Evolutionary conservation across 1,140 invertebrate species (phyloP).

Genomic region (Tigriopus japonicus): DNA sequence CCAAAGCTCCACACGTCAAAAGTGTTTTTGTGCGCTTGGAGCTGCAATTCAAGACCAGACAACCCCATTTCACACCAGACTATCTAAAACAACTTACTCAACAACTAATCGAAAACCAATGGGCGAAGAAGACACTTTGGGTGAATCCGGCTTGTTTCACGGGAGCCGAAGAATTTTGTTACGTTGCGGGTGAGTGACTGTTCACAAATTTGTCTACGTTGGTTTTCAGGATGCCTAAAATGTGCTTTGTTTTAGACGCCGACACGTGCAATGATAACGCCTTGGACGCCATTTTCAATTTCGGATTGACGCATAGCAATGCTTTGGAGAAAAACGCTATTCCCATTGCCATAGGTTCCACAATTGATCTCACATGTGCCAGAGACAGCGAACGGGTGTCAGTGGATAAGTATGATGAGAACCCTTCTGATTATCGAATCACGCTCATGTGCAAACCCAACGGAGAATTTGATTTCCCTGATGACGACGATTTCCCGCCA

Average conservation of each 20-base stretch:
- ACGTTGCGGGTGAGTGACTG: no score
- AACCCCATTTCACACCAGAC: no score
- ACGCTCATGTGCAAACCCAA: neutral
- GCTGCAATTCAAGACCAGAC: no score
- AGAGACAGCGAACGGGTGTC: neutral
- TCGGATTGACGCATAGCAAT: neutral
- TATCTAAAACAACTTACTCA: no score
- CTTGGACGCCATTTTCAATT: neutral
- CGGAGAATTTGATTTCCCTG: neutral
- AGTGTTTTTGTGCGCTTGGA: no score
- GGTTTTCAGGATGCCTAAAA: no score
- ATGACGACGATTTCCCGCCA: neutral
- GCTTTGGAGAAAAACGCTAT: neutral
- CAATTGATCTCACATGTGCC: neutral
- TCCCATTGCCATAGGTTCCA: neutral
- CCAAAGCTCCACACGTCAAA: no score
- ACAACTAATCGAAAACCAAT: no score
- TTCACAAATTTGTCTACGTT: no score
- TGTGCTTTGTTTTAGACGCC: neutral
- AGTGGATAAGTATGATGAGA: neutral
- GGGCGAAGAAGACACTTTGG: no score
- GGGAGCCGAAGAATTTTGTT: no score
- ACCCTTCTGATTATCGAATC: neutral
- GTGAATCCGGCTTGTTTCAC: no score
- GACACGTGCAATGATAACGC: neutral